Evolutionary conservation across 2,888 invertebrate genomes (phyloP), one percentile per base, ranked within the genome.

Genomic region (Automeris io): DNA sequence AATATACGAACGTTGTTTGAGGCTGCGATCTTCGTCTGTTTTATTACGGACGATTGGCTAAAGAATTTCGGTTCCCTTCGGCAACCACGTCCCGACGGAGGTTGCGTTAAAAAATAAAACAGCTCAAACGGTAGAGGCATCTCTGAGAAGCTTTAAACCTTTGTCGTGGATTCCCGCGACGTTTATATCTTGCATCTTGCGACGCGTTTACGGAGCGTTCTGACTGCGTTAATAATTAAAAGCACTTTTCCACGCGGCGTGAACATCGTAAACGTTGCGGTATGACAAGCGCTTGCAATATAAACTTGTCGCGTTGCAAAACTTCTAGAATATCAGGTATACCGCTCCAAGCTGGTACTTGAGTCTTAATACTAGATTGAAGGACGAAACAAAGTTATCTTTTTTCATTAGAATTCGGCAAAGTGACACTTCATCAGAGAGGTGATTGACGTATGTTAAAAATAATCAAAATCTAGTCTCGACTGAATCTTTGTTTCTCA

Each of bases 211-310:
- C 64, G 55, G 49, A 64, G 64, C 59, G 66, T 57, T 57, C 57
- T 57, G 57, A 51, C 56, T 54, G 59, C 70, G 73, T 82, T 53
- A 79, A 81, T 82, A 81, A 81, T 81, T 80, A 76, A 82, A 72
- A 57, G 65, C 73, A 69, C 80, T 80, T 70, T 70, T 69, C 62
- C 61, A 53, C 61, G 62, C 51, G 61, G 47, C 54, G 50, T 47
- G 47, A 43, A 41, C 47, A 45, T 41, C 42, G 36, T 41, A 33
- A 45, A 35, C 44, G 44, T 31, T 35, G 47, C 45, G 49, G 35
- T 35, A 22, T 21, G 36, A 44, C 38, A 26, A 31, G 12, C 39
- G 43, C 29, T 29, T 16, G 13, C 5, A 12, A 12, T 9, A 25
- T 13, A 33, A 5, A 13, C 11, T 19, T 13, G 18, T n/a, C n/a